A percentile compares a stretch with the other conserved stretches of the same genome.
These are phyloP conservation scores for Taeniopygia guttata DNA, from an alignment of 2,797 vertebrate genomes.

Conservation along the genomic window DNA sequence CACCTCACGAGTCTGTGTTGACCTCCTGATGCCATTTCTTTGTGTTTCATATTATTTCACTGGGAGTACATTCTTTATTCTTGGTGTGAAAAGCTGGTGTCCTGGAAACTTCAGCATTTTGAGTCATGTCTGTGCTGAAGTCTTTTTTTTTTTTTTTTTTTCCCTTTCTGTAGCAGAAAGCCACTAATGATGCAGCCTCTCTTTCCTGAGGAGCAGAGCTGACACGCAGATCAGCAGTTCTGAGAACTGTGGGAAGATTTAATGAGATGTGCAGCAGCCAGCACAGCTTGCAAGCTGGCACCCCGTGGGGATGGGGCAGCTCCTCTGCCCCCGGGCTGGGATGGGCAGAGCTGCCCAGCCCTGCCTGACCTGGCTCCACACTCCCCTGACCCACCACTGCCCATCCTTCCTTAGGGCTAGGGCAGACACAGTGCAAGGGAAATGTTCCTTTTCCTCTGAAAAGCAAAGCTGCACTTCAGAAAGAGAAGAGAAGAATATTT, in stretches of 20 bases:
- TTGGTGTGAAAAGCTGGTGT: not conserved
- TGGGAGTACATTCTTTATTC: not conserved
- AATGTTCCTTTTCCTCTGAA: not conserved
- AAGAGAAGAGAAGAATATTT: not conserved
- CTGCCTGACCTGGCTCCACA: fast-evolving
- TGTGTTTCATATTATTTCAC: not conserved
- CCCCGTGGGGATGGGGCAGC: not conserved
- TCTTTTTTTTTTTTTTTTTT: not conserved
- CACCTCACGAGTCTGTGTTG: not conserved
- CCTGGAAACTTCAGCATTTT: not conserved
- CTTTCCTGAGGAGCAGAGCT: constrained; percentile 4
- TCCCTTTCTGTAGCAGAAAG: not conserved
- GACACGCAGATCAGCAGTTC: not conserved
- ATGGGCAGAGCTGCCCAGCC: not conserved
- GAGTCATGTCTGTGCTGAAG: not conserved
- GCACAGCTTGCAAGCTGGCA: not conserved
- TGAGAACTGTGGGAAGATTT: not conserved
- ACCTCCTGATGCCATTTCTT: not conserved
- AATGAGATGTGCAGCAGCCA: not conserved
- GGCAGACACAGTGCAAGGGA: not conserved
- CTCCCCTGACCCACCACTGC: not conserved
- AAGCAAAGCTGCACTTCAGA: not conserved
- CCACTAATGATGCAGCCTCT: not conserved
- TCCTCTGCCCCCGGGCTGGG: not conserved
- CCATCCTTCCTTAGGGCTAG: not conserved